phyloP scores from a whole-genome alignment of 2,888 invertebrate genomes.

The Acanthococcus lagerstroemiae region DNA sequence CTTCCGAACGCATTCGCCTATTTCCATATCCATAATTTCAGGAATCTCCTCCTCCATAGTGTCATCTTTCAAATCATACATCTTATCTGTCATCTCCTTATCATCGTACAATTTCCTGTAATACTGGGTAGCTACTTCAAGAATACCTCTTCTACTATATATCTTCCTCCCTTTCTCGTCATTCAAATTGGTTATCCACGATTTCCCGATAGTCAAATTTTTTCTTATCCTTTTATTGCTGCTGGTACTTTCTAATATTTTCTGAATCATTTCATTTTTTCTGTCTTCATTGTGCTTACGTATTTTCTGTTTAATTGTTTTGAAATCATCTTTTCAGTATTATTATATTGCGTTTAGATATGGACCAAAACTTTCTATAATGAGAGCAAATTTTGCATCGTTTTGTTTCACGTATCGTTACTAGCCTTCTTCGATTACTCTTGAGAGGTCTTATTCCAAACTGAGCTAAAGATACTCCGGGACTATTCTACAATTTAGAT shows the following conservation, averaged over 20 bases:
- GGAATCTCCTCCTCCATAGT: neutral
- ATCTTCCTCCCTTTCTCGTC: neutral
- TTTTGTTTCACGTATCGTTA: too few species aligned
- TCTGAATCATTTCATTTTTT: neutral
- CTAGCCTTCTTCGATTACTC: too few species aligned
- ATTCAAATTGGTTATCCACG: neutral
- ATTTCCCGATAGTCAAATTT: neutral
- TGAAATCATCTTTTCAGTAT: too few species aligned
- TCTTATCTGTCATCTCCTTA: neutral
- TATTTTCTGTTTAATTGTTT: neutral
- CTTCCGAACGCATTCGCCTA: neutral
- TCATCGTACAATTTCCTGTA: neutral
- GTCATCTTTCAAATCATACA: neutral
- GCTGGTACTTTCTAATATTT: neutral
- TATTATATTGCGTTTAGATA: too few species aligned
- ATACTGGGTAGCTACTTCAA: neutral
- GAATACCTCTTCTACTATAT: neutral
- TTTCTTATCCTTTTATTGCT: neutral
- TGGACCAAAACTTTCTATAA: too few species aligned
- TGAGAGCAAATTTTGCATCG: too few species aligned
- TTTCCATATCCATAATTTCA: neutral
- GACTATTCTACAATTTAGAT: too few species aligned
- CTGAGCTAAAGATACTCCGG: too few species aligned
- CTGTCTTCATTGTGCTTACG: neutral
- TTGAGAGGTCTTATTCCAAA: too few species aligned